Evolutionary conservation across 2,888 invertebrate species (phyloP), one percentile per base, ranked within the genome.

Genomic region (Callosobruchus maculatus): DNA sequence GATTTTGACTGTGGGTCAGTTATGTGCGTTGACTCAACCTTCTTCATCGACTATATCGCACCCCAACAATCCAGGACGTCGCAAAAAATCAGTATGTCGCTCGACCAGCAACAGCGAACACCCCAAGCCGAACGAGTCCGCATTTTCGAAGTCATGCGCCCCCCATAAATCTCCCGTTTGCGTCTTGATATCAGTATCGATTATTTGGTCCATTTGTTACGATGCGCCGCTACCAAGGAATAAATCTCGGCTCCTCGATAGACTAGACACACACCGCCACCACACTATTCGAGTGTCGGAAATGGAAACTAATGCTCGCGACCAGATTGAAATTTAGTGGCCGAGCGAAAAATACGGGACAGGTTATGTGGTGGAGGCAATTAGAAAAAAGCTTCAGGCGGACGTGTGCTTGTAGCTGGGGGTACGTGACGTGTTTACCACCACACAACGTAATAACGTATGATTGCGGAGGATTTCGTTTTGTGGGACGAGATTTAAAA

Each of bases 161-260:
- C 70, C 80, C 79, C 76, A 84, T 85, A 85, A 85, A 85, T 85
- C 85, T 84, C 79, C 79, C 80, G 80, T 80, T 30, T 31, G 21
- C 82, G 82, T 83, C 82, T 80, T 80, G 82, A 83, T 85, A 86
- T 86, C 86, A 85, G 84, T 86, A 86, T 86, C 86, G 86, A 86
- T 86, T 86, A 86, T 83, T 84, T 84, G 86, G 83, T 81, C 85
- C 86, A 86, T 86, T 86, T 85, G 84, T 86, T 85, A 82, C 82
- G 49, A 81, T 83, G 82, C 84, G 82, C 82, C 83, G 84, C 84
- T 83, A 2, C 82, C 81, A 84, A 85, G 81, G 79, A 80, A 86
- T 86, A 86, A 86, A 86, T 86, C 86, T 86, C 85, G 13, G 77
- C 80, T 73, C 74, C 80, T 81, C 81, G 80, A 83, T 83, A 82